phyloP scores from a whole-genome alignment of 2,888 invertebrate genomes.

The Scrobipalpa costella region DNA sequence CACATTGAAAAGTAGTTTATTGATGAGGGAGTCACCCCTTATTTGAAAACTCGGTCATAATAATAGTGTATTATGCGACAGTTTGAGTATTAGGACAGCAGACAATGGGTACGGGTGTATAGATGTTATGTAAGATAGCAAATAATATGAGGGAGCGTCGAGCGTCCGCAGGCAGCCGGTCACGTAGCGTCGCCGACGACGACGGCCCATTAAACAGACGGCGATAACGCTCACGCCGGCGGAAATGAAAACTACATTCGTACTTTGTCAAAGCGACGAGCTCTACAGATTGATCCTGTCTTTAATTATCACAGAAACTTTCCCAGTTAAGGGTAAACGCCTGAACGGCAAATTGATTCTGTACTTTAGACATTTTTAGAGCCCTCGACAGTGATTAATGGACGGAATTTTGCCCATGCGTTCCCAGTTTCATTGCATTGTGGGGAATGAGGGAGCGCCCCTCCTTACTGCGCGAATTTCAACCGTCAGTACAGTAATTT shows the following conservation, averaged over 20 bases:
- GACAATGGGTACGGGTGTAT: slow-evolving; percentile 47
- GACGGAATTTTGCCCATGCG: slow-evolving; percentile 68
- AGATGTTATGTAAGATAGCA: slow-evolving; percentile 46
- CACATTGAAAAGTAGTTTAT: slow-evolving; percentile 50
- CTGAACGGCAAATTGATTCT: slow-evolving; percentile 75
- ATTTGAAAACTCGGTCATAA: slow-evolving; percentile 47
- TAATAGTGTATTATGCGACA: slow-evolving; percentile 59
- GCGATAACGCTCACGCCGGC: slow-evolving; percentile 30
- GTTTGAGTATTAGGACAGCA: slow-evolving; percentile 50
- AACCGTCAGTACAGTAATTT: slow-evolving; percentile 59
- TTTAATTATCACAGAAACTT: slow-evolving; percentile 74
- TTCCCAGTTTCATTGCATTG: slow-evolving; percentile 53
- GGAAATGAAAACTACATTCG: slow-evolving; percentile 45
- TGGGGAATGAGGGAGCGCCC: slow-evolving; percentile 62
- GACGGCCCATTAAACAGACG: slow-evolving; percentile 24
- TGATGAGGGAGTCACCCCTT: slow-evolving; percentile 56
- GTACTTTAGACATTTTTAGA: slow-evolving; percentile 75
- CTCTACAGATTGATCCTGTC: slow-evolving; percentile 65
- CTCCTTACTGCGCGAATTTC: slow-evolving; percentile 41
- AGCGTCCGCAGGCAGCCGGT: slow-evolving; percentile 10
- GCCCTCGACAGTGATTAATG: slow-evolving; percentile 79
- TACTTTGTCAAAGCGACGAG: slow-evolving; percentile 42
- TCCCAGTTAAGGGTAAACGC: slow-evolving; percentile 54
- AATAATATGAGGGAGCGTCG: slow-evolving; percentile 38
- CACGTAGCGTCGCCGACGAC: slow-evolving; percentile 21